Evolutionary conservation across 2,113 vertebrate genomes (phyloP).

Genomic region (Crocuta crocuta): DNA sequence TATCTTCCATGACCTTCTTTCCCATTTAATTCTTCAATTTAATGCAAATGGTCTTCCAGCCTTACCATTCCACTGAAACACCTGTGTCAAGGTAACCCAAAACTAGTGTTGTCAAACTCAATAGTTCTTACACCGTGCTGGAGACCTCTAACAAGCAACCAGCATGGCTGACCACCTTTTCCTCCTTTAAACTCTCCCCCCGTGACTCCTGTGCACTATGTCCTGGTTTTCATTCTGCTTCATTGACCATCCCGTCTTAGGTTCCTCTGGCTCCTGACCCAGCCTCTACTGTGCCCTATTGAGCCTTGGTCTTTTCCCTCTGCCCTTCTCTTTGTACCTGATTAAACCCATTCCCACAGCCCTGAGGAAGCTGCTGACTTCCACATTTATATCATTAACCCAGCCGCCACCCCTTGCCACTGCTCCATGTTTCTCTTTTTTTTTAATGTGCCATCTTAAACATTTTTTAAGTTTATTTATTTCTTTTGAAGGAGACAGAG

Average conservation of each 20-base stretch:
- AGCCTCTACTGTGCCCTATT: not conserved
- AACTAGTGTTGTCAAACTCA: not conserved
- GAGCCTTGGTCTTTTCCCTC: not conserved
- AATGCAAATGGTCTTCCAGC: not conserved
- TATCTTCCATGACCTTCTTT: not conserved
- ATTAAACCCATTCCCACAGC: not conserved
- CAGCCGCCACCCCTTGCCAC: not conserved
- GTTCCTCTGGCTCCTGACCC: not conserved
- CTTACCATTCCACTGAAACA: not conserved
- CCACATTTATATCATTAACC: not conserved
- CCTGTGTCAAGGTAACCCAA: not conserved
- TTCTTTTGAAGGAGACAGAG: too few relatives aligned
- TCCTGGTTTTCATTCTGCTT: not conserved
- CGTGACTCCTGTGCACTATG: accelerated
- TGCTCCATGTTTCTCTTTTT: not conserved
- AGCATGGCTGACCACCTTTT: not conserved
- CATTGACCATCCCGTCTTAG: not conserved
- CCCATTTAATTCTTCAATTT: not conserved
- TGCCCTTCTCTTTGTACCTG: too few relatives aligned
- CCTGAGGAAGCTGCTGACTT: not conserved
- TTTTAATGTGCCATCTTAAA: too few relatives aligned
- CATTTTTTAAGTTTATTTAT: too few relatives aligned
- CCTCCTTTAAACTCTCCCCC: not conserved
- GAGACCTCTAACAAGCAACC: not conserved
- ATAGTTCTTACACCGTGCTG: not conserved